A percentile compares a stretch with the other conserved stretches of the same genome.
Conservation (phyloP, 2,888 invertebrate species). For the Emesis furor region DNA sequence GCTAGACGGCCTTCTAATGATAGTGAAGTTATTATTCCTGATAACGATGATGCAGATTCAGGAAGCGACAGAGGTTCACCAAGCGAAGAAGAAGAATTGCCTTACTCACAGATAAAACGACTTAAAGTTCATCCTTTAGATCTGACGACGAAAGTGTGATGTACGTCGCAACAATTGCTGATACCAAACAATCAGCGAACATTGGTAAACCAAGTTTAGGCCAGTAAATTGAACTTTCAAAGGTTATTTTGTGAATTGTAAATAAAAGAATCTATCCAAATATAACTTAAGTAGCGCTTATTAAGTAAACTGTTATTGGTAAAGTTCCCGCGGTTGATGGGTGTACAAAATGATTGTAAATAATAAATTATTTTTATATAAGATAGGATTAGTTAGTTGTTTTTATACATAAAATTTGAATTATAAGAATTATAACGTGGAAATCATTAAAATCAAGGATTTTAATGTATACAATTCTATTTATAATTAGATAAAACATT, state of each 20-base stretch:
- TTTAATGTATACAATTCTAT: not conserved
- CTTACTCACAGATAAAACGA: conserved; percentile 92
- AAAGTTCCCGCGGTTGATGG: conserved; percentile 84
- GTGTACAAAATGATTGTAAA: conserved; percentile 89
- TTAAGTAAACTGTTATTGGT: conserved; percentile 81
- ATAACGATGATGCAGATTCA: conserved; percentile 87
- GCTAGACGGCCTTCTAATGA: conserved; percentile 88
- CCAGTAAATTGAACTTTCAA: conserved; percentile 91
- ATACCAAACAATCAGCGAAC: conserved; percentile 79
- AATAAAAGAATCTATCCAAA: conserved; percentile 92
- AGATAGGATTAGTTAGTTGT: conserved; percentile 83
- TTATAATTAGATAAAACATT: too few species aligned
- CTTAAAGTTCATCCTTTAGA: conserved; percentile 93
- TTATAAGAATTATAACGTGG: conserved; percentile 20
- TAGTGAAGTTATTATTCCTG: conserved; percentile 89
- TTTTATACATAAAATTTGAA: conserved; percentile 70
- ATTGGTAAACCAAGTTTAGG: conserved; percentile 77
- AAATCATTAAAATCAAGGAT: conserved; percentile 8
- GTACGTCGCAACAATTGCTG: conserved; percentile 34
- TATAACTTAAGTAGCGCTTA: conserved; percentile 89
- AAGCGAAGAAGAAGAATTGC: conserved; percentile 90
- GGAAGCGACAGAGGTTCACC: conserved; percentile 87
- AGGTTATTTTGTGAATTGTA: conserved; percentile 86
- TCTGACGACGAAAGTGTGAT: conserved; percentile 95
- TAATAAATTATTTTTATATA: conserved; percentile 87